phyloP scores from a whole-genome alignment of 2,888 invertebrate genomes.

The Steinernema carpocapsae region DNA sequence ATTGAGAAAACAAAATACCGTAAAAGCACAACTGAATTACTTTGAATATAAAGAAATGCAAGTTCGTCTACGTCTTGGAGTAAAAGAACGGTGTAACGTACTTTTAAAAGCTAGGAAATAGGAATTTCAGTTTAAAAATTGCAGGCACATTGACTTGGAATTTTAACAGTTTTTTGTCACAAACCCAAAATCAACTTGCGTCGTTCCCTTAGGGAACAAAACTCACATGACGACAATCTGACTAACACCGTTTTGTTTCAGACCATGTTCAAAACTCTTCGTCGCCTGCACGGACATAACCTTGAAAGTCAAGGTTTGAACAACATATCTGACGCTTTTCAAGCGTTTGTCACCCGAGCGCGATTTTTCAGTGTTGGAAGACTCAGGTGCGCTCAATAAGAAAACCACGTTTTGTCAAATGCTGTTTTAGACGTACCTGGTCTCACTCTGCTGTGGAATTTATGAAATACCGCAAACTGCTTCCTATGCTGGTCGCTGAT shows the following conservation, averaged over 20 bases:
- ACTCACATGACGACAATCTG: background rate
- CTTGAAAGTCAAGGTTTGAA: constrained; percentile 68
- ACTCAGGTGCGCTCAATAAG: constrained; percentile 53
- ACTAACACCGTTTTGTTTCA: constrained; percentile 22
- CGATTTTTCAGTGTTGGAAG: constrained; percentile 67
- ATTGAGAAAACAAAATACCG: too few species aligned
- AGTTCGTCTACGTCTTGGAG: too few species aligned
- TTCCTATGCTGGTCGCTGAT: constrained; percentile 67
- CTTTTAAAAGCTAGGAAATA: too few species aligned
- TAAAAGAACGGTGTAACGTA: too few species aligned
- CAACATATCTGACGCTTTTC: constrained; percentile 68
- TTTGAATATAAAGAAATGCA: too few species aligned
- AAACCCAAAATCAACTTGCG: background rate
- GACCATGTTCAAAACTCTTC: constrained; percentile 65
- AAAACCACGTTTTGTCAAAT: background rate
- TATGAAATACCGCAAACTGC: constrained; percentile 68
- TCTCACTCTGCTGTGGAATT: constrained; percentile 69
- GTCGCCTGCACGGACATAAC: constrained; percentile 68
- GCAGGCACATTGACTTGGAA: too few species aligned
- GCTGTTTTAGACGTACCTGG: constrained; percentile 65
- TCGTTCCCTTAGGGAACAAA: background rate
- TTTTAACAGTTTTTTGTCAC: too few species aligned
- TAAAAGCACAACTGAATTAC: too few species aligned
- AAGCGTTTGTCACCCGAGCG: constrained; percentile 67
- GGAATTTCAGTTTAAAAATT: too few species aligned